Percentiles rank a stretch among this genome's conserved stretches.
Evolutionary conservation across 2,797 vertebrate genomes (phyloP).

Genomic region (Sciurus vulgaris): DNA sequence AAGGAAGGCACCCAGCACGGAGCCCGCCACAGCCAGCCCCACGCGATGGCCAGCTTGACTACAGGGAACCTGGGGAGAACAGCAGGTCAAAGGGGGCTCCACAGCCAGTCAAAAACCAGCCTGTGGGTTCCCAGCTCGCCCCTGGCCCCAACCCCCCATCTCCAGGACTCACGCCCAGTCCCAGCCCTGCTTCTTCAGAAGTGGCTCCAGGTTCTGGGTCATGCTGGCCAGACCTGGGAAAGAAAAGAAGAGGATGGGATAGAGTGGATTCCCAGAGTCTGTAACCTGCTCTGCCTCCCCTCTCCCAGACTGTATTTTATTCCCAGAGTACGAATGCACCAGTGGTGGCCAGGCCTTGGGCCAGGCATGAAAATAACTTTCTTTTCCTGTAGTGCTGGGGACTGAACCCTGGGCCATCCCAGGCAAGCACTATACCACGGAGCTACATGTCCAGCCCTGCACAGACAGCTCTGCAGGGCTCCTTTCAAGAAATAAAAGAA

Average conservation of each 20-base stretch:
- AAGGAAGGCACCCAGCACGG: constrained; percentile 94
- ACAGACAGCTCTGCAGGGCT: background rate
- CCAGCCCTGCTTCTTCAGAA: constrained; percentile 92
- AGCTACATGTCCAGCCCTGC: background rate
- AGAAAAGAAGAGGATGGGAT: constrained; percentile 57
- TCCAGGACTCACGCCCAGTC: constrained; percentile 94
- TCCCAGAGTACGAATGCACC: accelerated
- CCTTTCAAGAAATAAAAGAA: background rate
- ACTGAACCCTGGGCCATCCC: background rate
- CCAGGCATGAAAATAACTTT: background rate
- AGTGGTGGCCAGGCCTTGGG: background rate
- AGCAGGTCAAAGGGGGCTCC: background rate
- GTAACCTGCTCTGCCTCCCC: background rate
- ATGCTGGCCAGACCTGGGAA: constrained; percentile 88
- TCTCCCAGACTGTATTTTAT: background rate
- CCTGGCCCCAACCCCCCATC: background rate
- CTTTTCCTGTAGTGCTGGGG: background rate
- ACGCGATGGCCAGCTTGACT: constrained; percentile 93
- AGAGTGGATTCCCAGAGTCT: too few relatives aligned
- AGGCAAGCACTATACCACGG: background rate
- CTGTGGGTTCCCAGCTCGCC: background rate
- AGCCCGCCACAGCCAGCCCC: constrained; percentile 92
- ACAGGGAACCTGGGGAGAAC: constrained; percentile 91
- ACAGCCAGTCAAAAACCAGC: background rate
- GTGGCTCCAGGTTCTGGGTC: constrained; percentile 91